These are phyloP conservation scores for Maccullochella peelii DNA, from an alignment of 2,113 vertebrate genomes.

Conservation along the genomic window DNA sequence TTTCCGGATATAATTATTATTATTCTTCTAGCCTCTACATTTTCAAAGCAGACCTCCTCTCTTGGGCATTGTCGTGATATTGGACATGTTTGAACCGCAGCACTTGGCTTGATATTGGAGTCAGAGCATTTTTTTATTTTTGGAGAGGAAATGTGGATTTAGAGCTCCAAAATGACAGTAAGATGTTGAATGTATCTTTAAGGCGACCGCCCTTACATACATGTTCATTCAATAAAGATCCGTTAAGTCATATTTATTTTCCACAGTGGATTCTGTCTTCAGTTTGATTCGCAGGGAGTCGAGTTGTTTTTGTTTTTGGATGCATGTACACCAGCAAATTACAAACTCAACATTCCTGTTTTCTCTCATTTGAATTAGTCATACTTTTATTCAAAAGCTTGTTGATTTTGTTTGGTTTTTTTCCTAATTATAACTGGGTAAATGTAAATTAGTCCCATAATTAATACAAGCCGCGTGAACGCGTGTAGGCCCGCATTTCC, in stretches of 20 bases:
- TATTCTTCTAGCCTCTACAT: constrained; percentile 51
- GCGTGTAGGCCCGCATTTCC: constrained; percentile 64
- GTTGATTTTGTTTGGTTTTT: constrained; percentile 53
- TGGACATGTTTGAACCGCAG: constrained; percentile 81
- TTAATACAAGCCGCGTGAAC: constrained; percentile 71
- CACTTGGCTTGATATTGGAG: constrained; percentile 82
- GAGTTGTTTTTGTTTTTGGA: neutral
- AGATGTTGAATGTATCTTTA: constrained; percentile 87
- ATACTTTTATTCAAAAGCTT: constrained; percentile 72
- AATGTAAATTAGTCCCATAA: constrained; percentile 75
- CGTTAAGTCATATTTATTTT: constrained; percentile 79
- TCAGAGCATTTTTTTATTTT: constrained; percentile 72
- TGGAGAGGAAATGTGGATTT: constrained; percentile 67
- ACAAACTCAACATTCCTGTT: constrained; percentile 44
- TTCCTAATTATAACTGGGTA: constrained; percentile 68
- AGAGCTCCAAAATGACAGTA: constrained; percentile 78
- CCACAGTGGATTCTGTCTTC: constrained; percentile 65
- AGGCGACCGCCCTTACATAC: constrained; percentile 82
- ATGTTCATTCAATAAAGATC: constrained; percentile 89
- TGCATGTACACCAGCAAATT: constrained; percentile 45
- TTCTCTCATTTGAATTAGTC: constrained; percentile 68
- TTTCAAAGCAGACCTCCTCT: constrained; percentile 63
- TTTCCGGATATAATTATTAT: constrained; percentile 49
- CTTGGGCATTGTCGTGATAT: constrained; percentile 69
- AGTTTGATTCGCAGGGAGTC: constrained; percentile 48